Evolutionary conservation across 2,888 invertebrate genomes (phyloP), one percentile per base, ranked within the genome.

Genomic region (Cosmorhoe ocellata): DNA sequence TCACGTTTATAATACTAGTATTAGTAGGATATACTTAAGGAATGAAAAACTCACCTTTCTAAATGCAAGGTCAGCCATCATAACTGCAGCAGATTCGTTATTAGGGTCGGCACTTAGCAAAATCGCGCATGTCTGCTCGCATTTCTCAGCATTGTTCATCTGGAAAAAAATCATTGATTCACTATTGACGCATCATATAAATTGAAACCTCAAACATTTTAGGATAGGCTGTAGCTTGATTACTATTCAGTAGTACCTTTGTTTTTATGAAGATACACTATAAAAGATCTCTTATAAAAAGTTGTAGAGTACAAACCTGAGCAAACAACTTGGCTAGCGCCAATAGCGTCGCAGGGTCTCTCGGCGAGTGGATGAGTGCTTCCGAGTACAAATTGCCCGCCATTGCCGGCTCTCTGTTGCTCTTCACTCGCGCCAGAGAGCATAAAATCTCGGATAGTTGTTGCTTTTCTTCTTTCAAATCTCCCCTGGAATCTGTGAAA

Each of bases 1-100:
- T n/a, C n/a, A n/a, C n/a, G n/a, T n/a, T n/a, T n/a, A n/a, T n/a
- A n/a, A n/a, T n/a, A n/a, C n/a, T n/a, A n/a, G n/a, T n/a, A n/a
- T n/a, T n/a, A n/a, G n/a, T n/a, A n/a, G n/a, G n/a, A n/a, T n/a
- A n/a, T n/a, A n/a, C n/a, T n/a, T n/a, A n/a, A n/a, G n/a, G n/a
- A n/a, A n/a, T n/a, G 7, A 7, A 24, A 6, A 7, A 1, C 7
- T 10, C 36, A 93, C 93, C 87, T 95, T 95, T 63, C 96, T 88
- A 77, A 99, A 99, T 52, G 98, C 97, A 27, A 99, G 91, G 81
- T 99, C 99, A 0, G 99, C 99, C 94, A 99, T 95, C 95, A 99
- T 96, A 32, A 99, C 95, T 0, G 97, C 96, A 0, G 99, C 98
- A 0, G 95, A 94, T 76, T 98, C 98, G 78, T 98, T 97, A 66